These are phyloP conservation scores for Phalacrocorax pelagicus DNA, from an alignment of 2,113 vertebrate genomes.

Conservation along the genomic window DNA sequence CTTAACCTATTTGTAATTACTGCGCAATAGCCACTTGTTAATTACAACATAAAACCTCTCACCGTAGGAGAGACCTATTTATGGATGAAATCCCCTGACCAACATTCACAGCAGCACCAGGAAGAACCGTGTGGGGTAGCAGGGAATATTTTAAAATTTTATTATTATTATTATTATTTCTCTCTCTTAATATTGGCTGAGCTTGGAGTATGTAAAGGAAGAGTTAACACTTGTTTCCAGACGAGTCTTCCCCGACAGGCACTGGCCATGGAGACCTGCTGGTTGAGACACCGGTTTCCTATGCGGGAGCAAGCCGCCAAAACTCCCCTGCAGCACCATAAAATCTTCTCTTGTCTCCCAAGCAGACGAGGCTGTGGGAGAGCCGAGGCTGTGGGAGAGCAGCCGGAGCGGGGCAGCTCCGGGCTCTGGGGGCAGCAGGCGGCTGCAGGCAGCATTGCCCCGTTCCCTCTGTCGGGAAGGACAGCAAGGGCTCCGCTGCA, in stretches of 20 bases:
- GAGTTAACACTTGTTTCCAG: neutral
- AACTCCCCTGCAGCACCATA: neutral
- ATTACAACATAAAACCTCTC: slow-evolving; percentile 5
- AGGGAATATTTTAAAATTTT: neutral
- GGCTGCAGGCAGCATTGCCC: neutral
- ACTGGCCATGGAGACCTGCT: rapidly evolving
- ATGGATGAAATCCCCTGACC: slow-evolving; percentile 24
- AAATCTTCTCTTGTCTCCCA: neutral
- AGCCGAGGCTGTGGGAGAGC: neutral
- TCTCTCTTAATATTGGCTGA: neutral
- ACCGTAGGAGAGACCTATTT: neutral
- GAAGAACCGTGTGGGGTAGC: neutral
- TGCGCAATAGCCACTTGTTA: neutral
- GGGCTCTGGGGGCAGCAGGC: neutral
- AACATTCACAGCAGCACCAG: neutral
- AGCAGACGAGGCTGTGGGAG: neutral
- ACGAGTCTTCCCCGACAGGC: neutral
- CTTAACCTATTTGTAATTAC: neutral
- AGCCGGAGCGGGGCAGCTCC: neutral
- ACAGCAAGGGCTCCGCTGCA: rapidly evolving
- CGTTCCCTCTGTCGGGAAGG: neutral
- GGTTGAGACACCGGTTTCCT: neutral
- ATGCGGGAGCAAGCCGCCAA: rapidly evolving
- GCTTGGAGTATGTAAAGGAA: neutral
- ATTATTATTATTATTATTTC: neutral